These are phyloP conservation scores for Micronycteris hirsuta DNA, from an alignment of 2,113 vertebrate genomes.

Conservation along the genomic window DNA sequence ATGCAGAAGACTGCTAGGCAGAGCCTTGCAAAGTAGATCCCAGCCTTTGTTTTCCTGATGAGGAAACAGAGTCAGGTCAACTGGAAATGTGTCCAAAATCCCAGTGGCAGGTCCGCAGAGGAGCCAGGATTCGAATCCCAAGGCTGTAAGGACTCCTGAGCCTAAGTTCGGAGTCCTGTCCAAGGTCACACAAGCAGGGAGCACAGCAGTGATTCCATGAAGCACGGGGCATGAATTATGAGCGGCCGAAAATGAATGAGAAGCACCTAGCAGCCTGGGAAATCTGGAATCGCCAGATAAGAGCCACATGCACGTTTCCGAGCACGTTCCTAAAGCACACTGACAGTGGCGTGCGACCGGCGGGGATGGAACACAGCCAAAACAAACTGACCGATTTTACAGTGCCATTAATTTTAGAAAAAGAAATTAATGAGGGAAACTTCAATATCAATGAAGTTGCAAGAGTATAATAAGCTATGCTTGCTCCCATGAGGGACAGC, in stretches of 20 bases:
- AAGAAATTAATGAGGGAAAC: slow-evolving; percentile 46
- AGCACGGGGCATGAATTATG: background rate
- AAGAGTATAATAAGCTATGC: background rate
- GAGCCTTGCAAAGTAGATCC: background rate
- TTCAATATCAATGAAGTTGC: slow-evolving; percentile 53
- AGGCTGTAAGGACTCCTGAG: background rate
- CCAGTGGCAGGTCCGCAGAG: background rate
- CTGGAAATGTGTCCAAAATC: background rate
- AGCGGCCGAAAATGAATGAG: background rate
- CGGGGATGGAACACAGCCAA: slow-evolving; percentile 22
- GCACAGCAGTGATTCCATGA: background rate
- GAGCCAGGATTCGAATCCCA: background rate
- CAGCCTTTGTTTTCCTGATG: background rate
- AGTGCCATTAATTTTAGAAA: slow-evolving; percentile 52
- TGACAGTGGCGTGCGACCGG: background rate
- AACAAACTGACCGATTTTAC: slow-evolving; percentile 38
- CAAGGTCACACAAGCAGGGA: background rate
- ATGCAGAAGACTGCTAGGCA: background rate
- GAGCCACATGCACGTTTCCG: background rate
- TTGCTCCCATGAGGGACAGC: background rate
- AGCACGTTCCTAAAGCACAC: background rate
- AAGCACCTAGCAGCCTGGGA: background rate
- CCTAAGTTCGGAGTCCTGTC: background rate
- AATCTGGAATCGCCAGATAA: background rate
- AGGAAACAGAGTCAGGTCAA: background rate